These are phyloP conservation scores for Corythornis vintsioides DNA, from an alignment of 2,113 vertebrate genomes.

Conservation along the genomic window DNA sequence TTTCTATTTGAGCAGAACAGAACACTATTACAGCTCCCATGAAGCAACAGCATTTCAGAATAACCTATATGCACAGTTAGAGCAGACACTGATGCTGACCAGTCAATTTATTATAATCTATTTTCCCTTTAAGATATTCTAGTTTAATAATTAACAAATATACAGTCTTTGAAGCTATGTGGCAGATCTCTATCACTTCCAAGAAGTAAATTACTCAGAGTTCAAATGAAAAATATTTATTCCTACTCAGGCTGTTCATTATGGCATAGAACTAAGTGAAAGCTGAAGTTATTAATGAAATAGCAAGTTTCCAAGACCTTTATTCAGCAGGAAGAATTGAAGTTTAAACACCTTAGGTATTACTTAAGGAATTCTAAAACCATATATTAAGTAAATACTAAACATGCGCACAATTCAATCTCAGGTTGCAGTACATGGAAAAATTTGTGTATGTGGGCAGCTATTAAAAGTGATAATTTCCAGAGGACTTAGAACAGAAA, in stretches of 20 bases:
- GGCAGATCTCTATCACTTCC: neutral
- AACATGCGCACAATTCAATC: neutral
- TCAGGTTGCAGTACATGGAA: neutral
- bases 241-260: neutral
- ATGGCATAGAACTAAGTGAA: neutral
- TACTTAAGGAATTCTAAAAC: neutral
- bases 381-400: neutral
- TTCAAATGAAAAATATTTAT: neutral
- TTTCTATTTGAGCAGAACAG: neutral
- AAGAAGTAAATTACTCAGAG: neutral
- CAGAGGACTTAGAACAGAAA: neutral
- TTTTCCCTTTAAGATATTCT: neutral
- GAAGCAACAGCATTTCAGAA: neutral
- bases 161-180: neutral
- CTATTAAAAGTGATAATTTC: neutral
- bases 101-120: neutral
- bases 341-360: neutral
- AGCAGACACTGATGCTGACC: neutral
- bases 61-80: neutral
- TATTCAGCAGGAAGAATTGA: neutral
- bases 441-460: neutral
- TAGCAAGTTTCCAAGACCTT: neutral
- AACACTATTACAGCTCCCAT: neutral
- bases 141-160: neutral
- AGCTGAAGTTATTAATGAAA: neutral